These are phyloP conservation scores for Antigone vipio DNA, from an alignment of 2,113 vertebrate genomes.

Conservation along the genomic window DNA sequence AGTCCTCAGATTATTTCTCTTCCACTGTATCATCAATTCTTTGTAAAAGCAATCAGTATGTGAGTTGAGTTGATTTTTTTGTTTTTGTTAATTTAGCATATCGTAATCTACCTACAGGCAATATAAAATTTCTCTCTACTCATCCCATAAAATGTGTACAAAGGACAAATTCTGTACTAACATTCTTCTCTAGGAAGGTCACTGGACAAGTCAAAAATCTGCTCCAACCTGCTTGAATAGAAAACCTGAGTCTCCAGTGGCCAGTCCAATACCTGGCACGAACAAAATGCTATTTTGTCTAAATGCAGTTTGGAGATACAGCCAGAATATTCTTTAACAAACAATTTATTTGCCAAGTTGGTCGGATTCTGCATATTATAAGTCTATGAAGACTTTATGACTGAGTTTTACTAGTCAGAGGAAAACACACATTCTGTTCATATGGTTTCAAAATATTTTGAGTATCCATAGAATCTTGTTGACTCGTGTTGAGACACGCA, in stretches of 20 bases:
- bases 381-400: constrained; percentile 28
- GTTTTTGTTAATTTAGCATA: neutral
- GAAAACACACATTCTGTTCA: constrained; percentile 56
- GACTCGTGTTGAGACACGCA: neutral
- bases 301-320: neutral
- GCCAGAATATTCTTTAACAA: constrained; percentile 33
- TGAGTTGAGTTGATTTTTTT: neutral
- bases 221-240: neutral
- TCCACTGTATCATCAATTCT: neutral
- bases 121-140: neutral
- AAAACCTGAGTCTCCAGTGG: neutral
- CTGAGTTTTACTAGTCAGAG: constrained; percentile 39
- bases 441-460: constrained; percentile 70
- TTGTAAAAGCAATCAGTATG: neutral
- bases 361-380: constrained; percentile 6
- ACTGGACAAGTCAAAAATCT: neutral
- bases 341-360: constrained; percentile 35
- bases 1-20: neutral
- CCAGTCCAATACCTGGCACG: neutral
- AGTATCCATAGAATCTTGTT: constrained; percentile 61
- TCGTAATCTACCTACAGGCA: neutral
- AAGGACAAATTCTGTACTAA: neutral
- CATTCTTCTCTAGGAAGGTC: constrained; percentile 8
- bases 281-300: constrained; percentile 13
- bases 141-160: neutral